Base-by-base conservation (phyloP, 2,797 vertebrate species). In the Takifugu ocellatus region DNA sequence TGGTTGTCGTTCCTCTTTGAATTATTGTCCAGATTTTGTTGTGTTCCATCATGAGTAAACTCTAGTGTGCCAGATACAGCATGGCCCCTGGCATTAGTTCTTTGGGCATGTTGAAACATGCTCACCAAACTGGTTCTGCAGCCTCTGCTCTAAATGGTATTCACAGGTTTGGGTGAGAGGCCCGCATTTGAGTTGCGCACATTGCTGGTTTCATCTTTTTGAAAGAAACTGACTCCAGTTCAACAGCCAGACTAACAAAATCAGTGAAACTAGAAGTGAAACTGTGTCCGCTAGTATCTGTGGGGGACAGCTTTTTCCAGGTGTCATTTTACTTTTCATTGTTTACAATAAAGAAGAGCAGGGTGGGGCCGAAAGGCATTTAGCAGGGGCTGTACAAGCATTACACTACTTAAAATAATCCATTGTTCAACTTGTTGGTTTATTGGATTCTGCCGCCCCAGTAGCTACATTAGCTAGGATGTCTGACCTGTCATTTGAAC, bases 111-210 rank as follows among this genome's bases (percentile, higher is more conserved):
- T 88, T 73, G 6, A 65, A 66, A 87, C 90, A 62, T 11, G 90
- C 74, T 11, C 12, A 56, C 45, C 74, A 77, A 87, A 91, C 91
- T 67, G 84, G 89, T 91, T 91, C 65, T 63, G 36, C 84, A 54
- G 61, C 83, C 54, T 70, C 0, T 3, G 31, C 53, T 43, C 54
- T 46, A 27, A 54, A 58, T 39, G 66, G 70, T 70, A 73, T 75
- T 81, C 78, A 45, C 5, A 0, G 21, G 25, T 27, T 78, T 77
- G 71, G 16, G 25, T 64, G 50, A 74, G 46, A 31, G n/a, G 42
- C 51, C 10, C 44, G 50, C 56, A 39, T 61, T 70, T 33, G 21
- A 50, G 46, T 57, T 69, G 36, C 31, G 56, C 66, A 25, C 17
- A 39, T 49, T 42, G 25, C 47, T 39, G 54, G 15, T 3, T 15